Conservation (phyloP, 35 echinoderm and acorn worm species). For the Anneissia japonica region DNA sequence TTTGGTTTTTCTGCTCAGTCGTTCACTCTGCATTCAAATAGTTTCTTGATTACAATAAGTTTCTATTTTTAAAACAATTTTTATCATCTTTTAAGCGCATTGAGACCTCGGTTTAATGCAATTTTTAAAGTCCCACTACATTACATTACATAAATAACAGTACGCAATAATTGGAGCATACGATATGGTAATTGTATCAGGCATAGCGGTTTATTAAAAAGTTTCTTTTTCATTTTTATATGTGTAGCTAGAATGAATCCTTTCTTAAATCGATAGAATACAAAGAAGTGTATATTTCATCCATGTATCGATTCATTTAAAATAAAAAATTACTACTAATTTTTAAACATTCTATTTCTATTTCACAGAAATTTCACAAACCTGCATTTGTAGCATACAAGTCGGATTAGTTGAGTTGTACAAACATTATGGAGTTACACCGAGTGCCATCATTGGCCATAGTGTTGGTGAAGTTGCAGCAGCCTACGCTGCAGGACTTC, state of each 20-base stretch:
- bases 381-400: conserved; percentile 10
- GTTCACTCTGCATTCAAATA: too few relatives aligned
- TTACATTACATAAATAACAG: too few relatives aligned
- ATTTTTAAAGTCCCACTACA: too few relatives aligned
- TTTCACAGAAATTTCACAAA: conserved; percentile 43
- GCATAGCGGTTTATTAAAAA: background rate
- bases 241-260: background rate
- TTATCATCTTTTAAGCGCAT: too few relatives aligned
- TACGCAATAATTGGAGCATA: too few relatives aligned
- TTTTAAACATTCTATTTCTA: background rate
- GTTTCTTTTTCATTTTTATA: background rate
- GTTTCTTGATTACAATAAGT: too few relatives aligned
- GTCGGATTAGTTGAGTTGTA: conserved; percentile 33
- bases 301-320: background rate
- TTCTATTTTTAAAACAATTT: too few relatives aligned
- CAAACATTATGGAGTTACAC: conserved; percentile 20
- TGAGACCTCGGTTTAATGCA: too few relatives aligned
- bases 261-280: too few relatives aligned
- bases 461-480: conserved; percentile 61
- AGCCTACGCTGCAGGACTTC: conserved; percentile 35
- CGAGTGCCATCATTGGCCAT: conserved; percentile 36
- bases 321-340: background rate
- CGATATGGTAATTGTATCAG: background rate
- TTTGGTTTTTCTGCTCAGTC: too few relatives aligned
- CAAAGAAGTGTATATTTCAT: background rate